Conservation (phyloP, 2,797 vertebrate genomes). For the Sebastes jordani region DNA sequence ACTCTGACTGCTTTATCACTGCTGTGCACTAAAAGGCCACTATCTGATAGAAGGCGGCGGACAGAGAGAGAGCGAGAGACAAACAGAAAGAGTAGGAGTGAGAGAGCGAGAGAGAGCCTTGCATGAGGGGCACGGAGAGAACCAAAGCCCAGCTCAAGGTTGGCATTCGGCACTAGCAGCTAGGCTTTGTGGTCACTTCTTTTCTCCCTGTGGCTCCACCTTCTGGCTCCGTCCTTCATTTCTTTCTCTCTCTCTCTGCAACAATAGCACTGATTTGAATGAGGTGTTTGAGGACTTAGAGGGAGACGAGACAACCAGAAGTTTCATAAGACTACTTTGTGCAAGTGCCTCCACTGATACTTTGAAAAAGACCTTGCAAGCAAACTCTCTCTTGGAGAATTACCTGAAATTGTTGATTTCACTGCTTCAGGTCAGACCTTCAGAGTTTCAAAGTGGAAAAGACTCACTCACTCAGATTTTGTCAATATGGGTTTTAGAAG, state of each 20-base stretch:
- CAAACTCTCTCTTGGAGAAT: slow-evolving; percentile 1
- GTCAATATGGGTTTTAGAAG: slow-evolving; percentile 48
- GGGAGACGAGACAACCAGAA: slow-evolving; percentile 20
- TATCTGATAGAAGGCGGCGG: slow-evolving; percentile 69
- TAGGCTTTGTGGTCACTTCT: slow-evolving; percentile 31
- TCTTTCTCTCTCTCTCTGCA: background rate
- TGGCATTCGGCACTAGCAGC: slow-evolving; percentile 49
- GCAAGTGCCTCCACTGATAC: background rate
- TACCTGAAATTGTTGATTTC: slow-evolving; percentile 28
- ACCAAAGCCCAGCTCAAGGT: slow-evolving; percentile 52
- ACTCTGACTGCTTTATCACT: slow-evolving; percentile 71
- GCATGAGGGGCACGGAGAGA: slow-evolving; percentile 19
- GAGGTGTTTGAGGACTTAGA: slow-evolving; percentile 12
- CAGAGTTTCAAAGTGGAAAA: slow-evolving; percentile 43
- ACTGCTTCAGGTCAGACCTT: slow-evolving; percentile 14
- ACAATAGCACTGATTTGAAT: slow-evolving; percentile 23
- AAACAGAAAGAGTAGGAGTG: slow-evolving; percentile 10
- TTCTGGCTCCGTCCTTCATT: slow-evolving; percentile 15
- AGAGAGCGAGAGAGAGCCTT: slow-evolving; percentile 1
- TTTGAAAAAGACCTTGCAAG: slow-evolving; percentile 17
- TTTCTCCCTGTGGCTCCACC: slow-evolving; percentile 27
- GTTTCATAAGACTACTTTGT: slow-evolving; percentile 32
- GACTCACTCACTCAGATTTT: slow-evolving; percentile 35
- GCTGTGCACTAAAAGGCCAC: slow-evolving; percentile 72
- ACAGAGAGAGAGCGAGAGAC: slow-evolving; percentile 24